Conservation (phyloP, 2,113 vertebrate genomes). For the Mesembrinibis cayennensis region DNA sequence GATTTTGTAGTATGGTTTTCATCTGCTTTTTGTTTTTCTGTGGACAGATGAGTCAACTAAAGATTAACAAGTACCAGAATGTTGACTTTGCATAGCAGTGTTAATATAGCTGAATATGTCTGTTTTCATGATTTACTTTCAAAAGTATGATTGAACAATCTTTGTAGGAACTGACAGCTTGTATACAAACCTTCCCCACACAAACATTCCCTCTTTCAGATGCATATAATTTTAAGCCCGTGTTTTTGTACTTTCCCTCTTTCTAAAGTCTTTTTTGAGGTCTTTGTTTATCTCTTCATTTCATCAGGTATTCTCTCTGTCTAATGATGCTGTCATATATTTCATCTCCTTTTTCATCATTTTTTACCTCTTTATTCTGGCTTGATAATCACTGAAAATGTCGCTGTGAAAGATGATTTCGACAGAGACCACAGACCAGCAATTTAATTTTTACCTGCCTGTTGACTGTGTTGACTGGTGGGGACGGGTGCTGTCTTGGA, state of each 20-base stretch:
- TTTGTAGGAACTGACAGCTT: neutral
- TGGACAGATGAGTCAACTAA: neutral
- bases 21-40: neutral
- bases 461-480: neutral
- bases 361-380: neutral
- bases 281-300: neutral
- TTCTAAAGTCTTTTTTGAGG: neutral
- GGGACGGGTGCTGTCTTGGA: neutral
- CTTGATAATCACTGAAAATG: neutral
- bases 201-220: neutral
- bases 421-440: neutral
- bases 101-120: neutral
- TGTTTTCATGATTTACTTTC: neutral
- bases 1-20: neutral
- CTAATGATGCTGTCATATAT: neutral
- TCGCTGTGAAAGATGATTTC: neutral
- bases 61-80: neutral
- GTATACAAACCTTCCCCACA: neutral
- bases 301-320: neutral
- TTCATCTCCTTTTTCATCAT: neutral
- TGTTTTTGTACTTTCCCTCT: neutral
- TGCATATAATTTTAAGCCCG: neutral
- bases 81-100: neutral
- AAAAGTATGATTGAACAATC: neutral
- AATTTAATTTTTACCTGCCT: neutral